Evolutionary conservation across 2,113 vertebrate species (phyloP), one percentile per base, ranked within the genome.

Genomic region (Anguilla japonica): DNA sequence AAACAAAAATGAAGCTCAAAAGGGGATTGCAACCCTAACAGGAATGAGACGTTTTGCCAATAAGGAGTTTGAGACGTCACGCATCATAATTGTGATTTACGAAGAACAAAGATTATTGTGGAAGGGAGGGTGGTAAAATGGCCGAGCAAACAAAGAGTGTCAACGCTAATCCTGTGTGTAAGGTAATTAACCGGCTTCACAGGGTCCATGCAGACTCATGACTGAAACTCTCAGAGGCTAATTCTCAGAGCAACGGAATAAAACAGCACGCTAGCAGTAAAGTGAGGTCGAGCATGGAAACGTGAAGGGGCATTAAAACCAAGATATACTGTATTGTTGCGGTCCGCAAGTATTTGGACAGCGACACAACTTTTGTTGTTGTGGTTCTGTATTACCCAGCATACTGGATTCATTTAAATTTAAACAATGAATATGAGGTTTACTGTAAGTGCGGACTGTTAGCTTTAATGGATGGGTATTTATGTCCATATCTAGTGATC

Each of bases 41-140:
- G 82, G 87, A 88, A 87, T 83, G 84, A 50, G 81, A 81, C 87
- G 87, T 81, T 26, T 79, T 84, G 85, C 75, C 82, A 90, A 89
- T 90, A 86, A 88, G 79, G 26, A 82, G 15, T 46, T 79, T 75
- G 46, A 71, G 34, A 57, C n/a, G 13, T 75, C 81, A 71, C 39
- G 79, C 71, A 46, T 84, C 86, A 80, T 87, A 85, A 87, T 81
- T 43, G 86, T 87, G 78, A 83, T 78, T 84, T 84, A 84, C 53
- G 18, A 22, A 63, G 67, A 85, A 82, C 80, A 84, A 88, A 79
- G 5, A 67, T 78, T 84, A 50, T 81, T 56, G 29, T 40, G 18
- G 39, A 79, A 53, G n/a, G 60, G 75, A 41, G 57, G 34, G 41
- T 81, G 75, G 75, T 81, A 84, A 87, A 89, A 87, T 86, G 85